Evolutionary conservation across 1,140 invertebrate genomes (phyloP).

Genomic region (Leptopilina boulardi): DNA sequence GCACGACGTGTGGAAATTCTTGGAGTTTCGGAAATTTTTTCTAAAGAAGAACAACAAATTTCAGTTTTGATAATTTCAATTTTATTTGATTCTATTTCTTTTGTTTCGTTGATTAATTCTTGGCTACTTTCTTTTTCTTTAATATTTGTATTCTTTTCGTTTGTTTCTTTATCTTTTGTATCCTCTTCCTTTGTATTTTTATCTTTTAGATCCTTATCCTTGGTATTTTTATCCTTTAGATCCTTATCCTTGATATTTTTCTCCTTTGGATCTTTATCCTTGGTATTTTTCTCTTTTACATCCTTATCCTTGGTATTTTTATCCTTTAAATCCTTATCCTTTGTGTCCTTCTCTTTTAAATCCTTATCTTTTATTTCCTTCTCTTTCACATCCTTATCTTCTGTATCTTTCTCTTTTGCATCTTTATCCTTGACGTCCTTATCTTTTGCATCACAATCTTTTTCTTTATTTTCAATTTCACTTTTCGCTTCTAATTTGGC

Average conservation of each 20-base stretch:
- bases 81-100: background rate
- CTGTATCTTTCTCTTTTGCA: background rate
- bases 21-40: background rate
- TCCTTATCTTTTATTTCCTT: background rate
- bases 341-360: too few relatives aligned
- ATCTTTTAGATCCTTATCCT: background rate
- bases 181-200: background rate
- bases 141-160: background rate
- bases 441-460: background rate
- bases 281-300: background rate
- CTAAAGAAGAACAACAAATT: too few relatives aligned
- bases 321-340: background rate
- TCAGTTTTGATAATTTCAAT: background rate
- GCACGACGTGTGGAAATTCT: background rate
- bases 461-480: background rate
- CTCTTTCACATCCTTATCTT: background rate
- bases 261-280: background rate
- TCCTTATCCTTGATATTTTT: background rate
- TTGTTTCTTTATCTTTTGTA: constrained; percentile 30
- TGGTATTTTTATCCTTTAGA: background rate
- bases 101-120: background rate
- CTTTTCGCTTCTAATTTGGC: background rate
- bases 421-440: background rate
- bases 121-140: background rate
- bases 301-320: background rate